Evolutionary conservation across 2,888 invertebrate genomes (phyloP), one percentile per base, ranked within the genome.

Genomic region (Steinernema hermaphroditum): DNA sequence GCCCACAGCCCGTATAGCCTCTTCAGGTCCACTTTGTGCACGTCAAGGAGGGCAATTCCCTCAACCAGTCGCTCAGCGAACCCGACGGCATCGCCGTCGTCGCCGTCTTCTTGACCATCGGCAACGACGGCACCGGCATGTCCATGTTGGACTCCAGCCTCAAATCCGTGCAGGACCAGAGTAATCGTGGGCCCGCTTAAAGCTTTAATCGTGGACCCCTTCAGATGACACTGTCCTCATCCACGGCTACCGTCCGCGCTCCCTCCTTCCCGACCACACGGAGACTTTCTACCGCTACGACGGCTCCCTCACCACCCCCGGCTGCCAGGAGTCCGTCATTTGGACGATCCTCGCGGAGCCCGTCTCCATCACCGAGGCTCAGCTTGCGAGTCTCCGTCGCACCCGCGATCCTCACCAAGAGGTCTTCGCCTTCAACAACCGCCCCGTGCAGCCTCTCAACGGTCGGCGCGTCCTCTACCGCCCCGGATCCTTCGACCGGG

Each of bases 321-420:
- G 75, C 24, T 86, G 86, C 75, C 74, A 73, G 70, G 86, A 86
- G 74, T 79, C 81, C 9, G 86, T 86, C 54, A 72, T 83, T 29
- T 86, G 86, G 86, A 85, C 85, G 0, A 68, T 86, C 4, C 74
- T 87, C 9, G 81, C 83, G 16, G 83, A 87, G 69, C 86, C 86
- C 12, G 72, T 85, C 50, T 76, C 80, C 29, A 79, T 85, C 71
- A 79, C 81, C 6, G 75, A 75, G 29, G 50, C 72, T 16, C 81
- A 80, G 72, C 74, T 82, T 24, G 29, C 27, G 12, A 24, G 46
- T 34, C 50, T 69, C 27, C 62, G 72, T 2, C 34, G 49, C 27
- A 72, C 69, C 69, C 49, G 54, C 29, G 68, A 50, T 27, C 44
- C 50, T 0, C 27, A 72, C n/a, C 46, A 49, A 29, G 69, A 49